phyloP scores from a whole-genome alignment of 2,797 vertebrate genomes.

The Pangasius sanitwongsei region DNA sequence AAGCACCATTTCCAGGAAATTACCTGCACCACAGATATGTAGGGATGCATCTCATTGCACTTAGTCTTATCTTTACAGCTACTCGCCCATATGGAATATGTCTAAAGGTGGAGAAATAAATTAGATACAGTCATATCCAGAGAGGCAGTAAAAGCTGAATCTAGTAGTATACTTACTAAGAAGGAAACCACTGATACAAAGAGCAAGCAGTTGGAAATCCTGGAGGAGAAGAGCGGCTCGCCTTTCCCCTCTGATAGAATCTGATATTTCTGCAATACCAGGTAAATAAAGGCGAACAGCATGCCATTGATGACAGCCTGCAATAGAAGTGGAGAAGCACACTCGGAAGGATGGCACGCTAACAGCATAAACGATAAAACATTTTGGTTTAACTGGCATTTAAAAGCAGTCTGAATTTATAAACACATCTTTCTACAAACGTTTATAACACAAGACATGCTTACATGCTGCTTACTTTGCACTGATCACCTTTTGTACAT shows the following conservation, averaged over 20 bases:
- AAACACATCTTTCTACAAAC: background rate
- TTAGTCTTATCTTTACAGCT: conserved; percentile 95
- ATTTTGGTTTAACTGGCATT: background rate
- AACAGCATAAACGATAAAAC: background rate
- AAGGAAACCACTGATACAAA: conserved; percentile 89
- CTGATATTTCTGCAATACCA: conserved; percentile 90
- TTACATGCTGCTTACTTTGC: background rate
- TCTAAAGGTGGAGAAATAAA: conserved; percentile 69
- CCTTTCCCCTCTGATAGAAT: conserved; percentile 90
- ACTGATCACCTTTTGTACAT: background rate
- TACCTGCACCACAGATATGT: conserved; percentile 96
- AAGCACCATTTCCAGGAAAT: conserved; percentile 8
- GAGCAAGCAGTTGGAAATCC: conserved; percentile 88
- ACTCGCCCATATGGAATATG: conserved; percentile 96
- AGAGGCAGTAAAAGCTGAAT: background rate
- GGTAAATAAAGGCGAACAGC: conserved; percentile 93
- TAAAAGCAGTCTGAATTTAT: background rate
- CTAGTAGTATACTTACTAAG: conserved; percentile 77
- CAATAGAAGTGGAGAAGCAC: conserved; percentile 35
- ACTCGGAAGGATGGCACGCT: background rate
- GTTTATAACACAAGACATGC: background rate
- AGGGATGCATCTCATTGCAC: conserved; percentile 96
- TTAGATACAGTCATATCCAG: conserved; percentile 1
- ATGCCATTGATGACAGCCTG: conserved; percentile 96
- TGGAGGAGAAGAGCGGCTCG: conserved; percentile 87